Evolutionary conservation across 1,140 invertebrate species (phyloP).

Genomic region (Thrips palmi): DNA sequence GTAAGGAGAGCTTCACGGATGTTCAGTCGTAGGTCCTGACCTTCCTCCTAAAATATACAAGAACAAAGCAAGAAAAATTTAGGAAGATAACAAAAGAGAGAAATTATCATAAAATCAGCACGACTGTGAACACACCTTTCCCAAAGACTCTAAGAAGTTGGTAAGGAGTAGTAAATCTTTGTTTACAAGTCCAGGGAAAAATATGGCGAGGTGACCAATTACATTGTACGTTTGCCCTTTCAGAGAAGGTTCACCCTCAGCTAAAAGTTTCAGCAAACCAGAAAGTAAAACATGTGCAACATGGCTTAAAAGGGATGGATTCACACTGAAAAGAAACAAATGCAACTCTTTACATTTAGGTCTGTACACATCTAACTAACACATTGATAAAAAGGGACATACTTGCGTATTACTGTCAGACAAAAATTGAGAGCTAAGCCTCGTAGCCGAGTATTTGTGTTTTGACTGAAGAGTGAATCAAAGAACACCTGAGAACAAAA

Average conservation of each 20-base stretch:
- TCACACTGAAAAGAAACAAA: slow-evolving; percentile 6
- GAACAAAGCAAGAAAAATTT: slow-evolving; percentile 6
- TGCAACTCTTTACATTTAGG: slow-evolving; percentile 2
- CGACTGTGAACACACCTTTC: slow-evolving; percentile 26
- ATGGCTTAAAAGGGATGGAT: neutral
- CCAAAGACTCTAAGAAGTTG: slow-evolving; percentile 43
- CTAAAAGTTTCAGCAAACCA: slow-evolving; percentile 9
- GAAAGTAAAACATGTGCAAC: slow-evolving; percentile 7
- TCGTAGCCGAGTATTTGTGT: slow-evolving; percentile 67
- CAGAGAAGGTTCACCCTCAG: slow-evolving; percentile 30
- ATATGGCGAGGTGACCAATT: slow-evolving; percentile 48
- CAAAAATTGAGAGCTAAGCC: slow-evolving; percentile 60
- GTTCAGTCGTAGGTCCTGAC: slow-evolving; percentile 36
- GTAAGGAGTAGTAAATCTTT: slow-evolving; percentile 43
- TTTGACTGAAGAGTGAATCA: slow-evolving; percentile 66
- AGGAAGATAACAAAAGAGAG: slow-evolving; percentile 9
- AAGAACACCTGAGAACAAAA: slow-evolving; percentile 50
- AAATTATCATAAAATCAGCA: neutral
- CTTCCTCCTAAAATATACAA: slow-evolving; percentile 21
- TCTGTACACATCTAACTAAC: slow-evolving; percentile 22
- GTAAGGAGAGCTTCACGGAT: slow-evolving; percentile 50
- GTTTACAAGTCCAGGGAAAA: slow-evolving; percentile 45
- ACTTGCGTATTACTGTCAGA: slow-evolving; percentile 7
- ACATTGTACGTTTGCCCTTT: slow-evolving; percentile 55
- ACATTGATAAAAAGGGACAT: slow-evolving; percentile 30